These are phyloP conservation scores for Laticauda laticaudata DNA, from an alignment of 2,113 vertebrate genomes.

Conservation along the genomic window DNA sequence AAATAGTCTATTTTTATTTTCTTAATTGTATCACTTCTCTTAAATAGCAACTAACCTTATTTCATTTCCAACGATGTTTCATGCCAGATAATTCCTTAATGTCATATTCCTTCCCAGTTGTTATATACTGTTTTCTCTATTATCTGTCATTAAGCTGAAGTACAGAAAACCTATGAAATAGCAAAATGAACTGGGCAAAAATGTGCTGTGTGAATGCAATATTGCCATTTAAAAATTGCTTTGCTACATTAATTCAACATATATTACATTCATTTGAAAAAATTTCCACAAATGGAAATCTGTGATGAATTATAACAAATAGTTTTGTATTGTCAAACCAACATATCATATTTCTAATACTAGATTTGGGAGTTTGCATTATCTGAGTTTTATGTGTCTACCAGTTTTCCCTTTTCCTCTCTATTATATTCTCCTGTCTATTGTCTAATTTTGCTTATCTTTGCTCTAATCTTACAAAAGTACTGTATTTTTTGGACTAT, in stretches of 20 bases:
- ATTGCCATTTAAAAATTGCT: background rate
- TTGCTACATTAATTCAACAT: background rate
- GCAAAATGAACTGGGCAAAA: background rate
- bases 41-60: background rate
- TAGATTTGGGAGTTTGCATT: background rate
- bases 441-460: background rate
- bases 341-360: background rate
- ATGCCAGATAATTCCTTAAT: background rate
- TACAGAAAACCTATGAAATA: background rate
- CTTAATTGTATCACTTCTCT: background rate
- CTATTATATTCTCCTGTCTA: background rate
- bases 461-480: background rate
- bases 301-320: background rate
- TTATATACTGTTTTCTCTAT: background rate
- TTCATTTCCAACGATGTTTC: background rate
- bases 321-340: background rate
- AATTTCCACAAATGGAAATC: background rate
- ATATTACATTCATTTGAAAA: background rate
- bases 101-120: background rate
- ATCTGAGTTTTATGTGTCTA: background rate
- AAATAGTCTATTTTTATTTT: background rate
- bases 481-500: background rate
- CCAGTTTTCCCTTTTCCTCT: background rate
- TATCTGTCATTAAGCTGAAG: background rate
- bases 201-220: background rate